Evolutionary conservation across 2,888 invertebrate genomes (phyloP).

Genomic region (Fabriciana adippe): DNA sequence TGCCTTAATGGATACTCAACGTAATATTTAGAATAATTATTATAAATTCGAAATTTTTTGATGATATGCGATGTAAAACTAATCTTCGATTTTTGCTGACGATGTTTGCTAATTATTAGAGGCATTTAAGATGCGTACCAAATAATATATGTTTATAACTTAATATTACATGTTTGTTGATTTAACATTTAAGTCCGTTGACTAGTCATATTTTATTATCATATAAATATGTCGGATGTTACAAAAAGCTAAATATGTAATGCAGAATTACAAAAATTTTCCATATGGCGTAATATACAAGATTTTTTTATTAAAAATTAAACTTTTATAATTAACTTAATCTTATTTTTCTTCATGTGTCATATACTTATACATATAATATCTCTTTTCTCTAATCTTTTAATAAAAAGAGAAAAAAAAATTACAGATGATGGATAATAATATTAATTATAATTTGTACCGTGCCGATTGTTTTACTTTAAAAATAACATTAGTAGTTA

Average conservation of each 20-base stretch:
- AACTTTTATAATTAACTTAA: too few relatives aligned
- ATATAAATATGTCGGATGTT: not conserved
- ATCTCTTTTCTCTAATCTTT: too few relatives aligned
- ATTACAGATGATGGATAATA: not conserved
- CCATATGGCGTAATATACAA: too few relatives aligned
- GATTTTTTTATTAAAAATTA: too few relatives aligned
- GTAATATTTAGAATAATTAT: conserved; percentile 9
- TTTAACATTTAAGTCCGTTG: conserved; percentile 28
- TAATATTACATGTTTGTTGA: conserved; percentile 19
- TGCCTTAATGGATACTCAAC: conserved; percentile 24
- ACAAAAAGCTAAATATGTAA: too few relatives aligned
- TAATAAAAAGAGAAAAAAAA: too few relatives aligned
- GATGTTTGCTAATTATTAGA: conserved; percentile 22
- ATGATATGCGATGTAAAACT: conserved; percentile 28
- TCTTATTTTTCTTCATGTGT: too few relatives aligned
- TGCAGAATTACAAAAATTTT: too few relatives aligned
- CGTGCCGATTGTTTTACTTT: not conserved
- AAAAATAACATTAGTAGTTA: not conserved
- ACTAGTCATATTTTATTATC: conserved; percentile 34
- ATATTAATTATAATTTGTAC: not conserved
- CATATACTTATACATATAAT: too few relatives aligned
- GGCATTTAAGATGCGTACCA: conserved; percentile 31
- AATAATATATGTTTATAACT: conserved; percentile 28
- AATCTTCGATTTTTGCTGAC: conserved; percentile 20
- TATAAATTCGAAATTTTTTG: conserved; percentile 27